Evolutionary conservation across 2,797 vertebrate genomes (phyloP).

Genomic region (Morelia viridis): DNA sequence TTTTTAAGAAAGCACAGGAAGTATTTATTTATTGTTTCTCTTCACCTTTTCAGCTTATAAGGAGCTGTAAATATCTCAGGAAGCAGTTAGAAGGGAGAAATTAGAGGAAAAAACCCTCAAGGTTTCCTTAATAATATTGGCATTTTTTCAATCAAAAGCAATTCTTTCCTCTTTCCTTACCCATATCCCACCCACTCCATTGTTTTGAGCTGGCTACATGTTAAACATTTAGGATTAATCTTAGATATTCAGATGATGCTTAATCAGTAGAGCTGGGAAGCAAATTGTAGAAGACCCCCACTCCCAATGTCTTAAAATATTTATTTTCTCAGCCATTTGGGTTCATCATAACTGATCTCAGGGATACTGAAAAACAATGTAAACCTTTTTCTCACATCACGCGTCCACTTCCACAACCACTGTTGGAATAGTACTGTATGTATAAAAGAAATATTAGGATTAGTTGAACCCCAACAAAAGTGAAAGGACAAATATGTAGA

Average conservation of each 20-base stretch:
- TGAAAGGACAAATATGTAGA: background rate
- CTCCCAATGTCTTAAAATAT: background rate
- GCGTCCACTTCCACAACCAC: background rate
- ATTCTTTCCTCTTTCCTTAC: background rate
- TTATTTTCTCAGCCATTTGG: background rate
- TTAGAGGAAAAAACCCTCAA: slow-evolving; percentile 20
- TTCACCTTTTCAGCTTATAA: slow-evolving; percentile 27
- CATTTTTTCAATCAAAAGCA: background rate
- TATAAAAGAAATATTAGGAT: background rate
- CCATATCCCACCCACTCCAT: background rate
- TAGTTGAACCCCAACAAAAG: background rate
- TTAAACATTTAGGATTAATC: slow-evolving; percentile 23
- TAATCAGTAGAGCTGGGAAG: slow-evolving; percentile 29
- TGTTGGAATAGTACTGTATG: background rate
- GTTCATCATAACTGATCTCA: background rate
- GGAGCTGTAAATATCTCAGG: slow-evolving; percentile 24
- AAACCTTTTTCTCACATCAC: background rate
- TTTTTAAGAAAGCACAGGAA: slow-evolving; percentile 27
- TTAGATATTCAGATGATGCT: slow-evolving; percentile 18
- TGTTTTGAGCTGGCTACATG: slow-evolving; percentile 21
- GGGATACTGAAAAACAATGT: background rate
- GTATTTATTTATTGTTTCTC: slow-evolving; percentile 27
- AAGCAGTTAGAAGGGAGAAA: slow-evolving; percentile 36
- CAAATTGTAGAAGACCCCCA: slow-evolving; percentile 28
- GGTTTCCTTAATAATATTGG: slow-evolving; percentile 28